Conservation (phyloP, 2,888 invertebrate genomes). For the Bugulina stolonifera region DNA sequence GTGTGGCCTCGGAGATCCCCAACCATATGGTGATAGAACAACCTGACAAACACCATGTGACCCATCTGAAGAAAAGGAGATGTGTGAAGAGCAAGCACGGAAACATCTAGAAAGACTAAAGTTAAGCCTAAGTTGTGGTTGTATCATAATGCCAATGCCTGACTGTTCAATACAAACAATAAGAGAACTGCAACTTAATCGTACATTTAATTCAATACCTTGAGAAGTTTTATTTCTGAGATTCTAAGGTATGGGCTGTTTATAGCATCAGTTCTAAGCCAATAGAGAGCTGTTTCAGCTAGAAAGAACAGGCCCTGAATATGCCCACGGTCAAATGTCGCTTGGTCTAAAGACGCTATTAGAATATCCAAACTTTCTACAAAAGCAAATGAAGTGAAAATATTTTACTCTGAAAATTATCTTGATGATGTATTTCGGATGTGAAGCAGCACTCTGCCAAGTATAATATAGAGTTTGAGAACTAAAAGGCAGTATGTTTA, state of each 20-base stretch:
- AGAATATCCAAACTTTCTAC: constrained; percentile 50
- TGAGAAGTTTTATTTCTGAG: constrained; percentile 47
- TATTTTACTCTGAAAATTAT: no score
- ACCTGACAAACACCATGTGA: constrained; percentile 46
- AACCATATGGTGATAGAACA: constrained; percentile 52
- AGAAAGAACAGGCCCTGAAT: constrained; percentile 52
- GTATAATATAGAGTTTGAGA: no score
- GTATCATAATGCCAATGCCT: no score
- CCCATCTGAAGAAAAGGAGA: constrained; percentile 41
- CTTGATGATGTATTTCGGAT: no score
- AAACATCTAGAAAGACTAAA: constrained; percentile 50
- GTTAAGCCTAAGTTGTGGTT: constrained; percentile 38
- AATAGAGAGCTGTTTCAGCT: constrained; percentile 52
- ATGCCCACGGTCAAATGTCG: constrained; percentile 45
- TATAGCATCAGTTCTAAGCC: constrained; percentile 50
- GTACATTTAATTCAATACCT: no score
- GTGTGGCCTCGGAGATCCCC: constrained; percentile 46
- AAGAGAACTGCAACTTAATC: no score
- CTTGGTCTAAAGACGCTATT: constrained; percentile 47
- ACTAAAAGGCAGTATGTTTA: no score
- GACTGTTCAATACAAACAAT: no score
- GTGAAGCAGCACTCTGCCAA: no score
- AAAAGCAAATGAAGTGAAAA: no score
- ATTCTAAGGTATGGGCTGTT: constrained; percentile 48
- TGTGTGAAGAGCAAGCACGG: constrained; percentile 39